Percentiles rank a stretch among this genome's conserved stretches.
These are phyloP conservation scores for Ennomos erosarius DNA, from an alignment of 2,888 invertebrate genomes.

Conservation along the genomic window DNA sequence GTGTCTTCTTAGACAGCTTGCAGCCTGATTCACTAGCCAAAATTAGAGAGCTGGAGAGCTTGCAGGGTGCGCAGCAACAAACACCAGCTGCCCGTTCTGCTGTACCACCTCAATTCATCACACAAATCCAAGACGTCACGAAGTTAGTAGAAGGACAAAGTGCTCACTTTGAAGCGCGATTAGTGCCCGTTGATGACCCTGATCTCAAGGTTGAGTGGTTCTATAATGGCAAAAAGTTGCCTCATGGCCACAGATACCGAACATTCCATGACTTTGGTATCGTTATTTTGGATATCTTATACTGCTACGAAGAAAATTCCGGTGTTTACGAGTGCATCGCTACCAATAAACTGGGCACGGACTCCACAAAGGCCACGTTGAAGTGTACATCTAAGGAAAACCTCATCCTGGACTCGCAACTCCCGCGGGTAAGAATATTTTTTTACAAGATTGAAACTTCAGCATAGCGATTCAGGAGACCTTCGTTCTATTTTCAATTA, in stretches of 20 bases:
- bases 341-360: conserved; percentile 95
- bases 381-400: conserved; percentile 95
- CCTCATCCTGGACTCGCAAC: conserved; percentile 95
- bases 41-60: conserved; percentile 93
- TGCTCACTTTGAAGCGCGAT: conserved; percentile 96
- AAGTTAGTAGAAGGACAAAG: conserved; percentile 97
- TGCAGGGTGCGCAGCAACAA: conserved; percentile 88
- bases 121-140: conserved; percentile 93
- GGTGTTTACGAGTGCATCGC: conserved; percentile 97
- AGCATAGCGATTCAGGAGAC: too few species aligned
- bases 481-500: too few species aligned
- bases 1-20: conserved; percentile 94
- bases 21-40: conserved; percentile 96
- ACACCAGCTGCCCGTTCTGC: conserved; percentile 87
- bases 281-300: conserved; percentile 97
- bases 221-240: conserved; percentile 95
- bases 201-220: conserved; percentile 98
- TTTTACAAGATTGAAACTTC: conserved; percentile 1
- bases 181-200: conserved; percentile 97
- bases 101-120: conserved; percentile 95
- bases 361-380: conserved; percentile 92
- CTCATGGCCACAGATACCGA: conserved; percentile 97
- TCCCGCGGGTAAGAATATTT: conserved; percentile 89
- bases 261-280: conserved; percentile 99
- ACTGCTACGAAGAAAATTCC: conserved; percentile 98